Base-by-base conservation (phyloP, 1,140 invertebrate species). In the Drosophila kohkoa region DNA sequence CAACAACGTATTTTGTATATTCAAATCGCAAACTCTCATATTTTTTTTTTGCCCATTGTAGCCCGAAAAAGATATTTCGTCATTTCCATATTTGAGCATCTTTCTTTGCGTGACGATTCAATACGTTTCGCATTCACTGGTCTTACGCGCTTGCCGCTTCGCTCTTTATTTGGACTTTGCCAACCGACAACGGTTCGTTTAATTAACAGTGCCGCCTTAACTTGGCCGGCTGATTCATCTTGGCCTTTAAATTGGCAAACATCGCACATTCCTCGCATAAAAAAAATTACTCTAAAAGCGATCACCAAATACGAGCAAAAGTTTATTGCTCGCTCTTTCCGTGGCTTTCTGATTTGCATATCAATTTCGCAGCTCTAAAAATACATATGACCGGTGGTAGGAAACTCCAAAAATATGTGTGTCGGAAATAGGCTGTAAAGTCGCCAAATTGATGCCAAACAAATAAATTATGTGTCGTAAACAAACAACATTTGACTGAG, bases 221-320 rank as follows among this genome's bases (percentile, higher is more conserved):
- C 25, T 35, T 49, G 2, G 62, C n/a, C 25, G 58, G 32, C 69
- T 85, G 81, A 85, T 55, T 85, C 81, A 85, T 69, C 60, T 59
- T 46, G 62, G 49, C 46, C 16, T 55, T 70, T 79, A 32, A 71
- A 74, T 86, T 76, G 73, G 58, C 75, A 85, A 86, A 75, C 81
- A 86, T 54, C 52, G 70, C 82, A 85, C 81, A 85, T 85, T 69
- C 75, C 78, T 51, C 63, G 41, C 46, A 51, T 71, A 57, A 74
- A 85, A 48, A 72, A 52, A 65, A 52, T 64, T 72, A 59, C 69
- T 75, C 62, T 68, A 69, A 54, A 71, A 45, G 63, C 41, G 48
- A 70, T 72, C 58, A 65, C 81, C 82, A 86, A 86, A 75, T 78
- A 71, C 77, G 65, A 80, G 49, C 77, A 81, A 75, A 74, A 75